Percentiles rank a stretch among this genome's conserved stretches.
Conservation (phyloP, 1,140 invertebrate species). For the Atopsyche davidsoni region DNA sequence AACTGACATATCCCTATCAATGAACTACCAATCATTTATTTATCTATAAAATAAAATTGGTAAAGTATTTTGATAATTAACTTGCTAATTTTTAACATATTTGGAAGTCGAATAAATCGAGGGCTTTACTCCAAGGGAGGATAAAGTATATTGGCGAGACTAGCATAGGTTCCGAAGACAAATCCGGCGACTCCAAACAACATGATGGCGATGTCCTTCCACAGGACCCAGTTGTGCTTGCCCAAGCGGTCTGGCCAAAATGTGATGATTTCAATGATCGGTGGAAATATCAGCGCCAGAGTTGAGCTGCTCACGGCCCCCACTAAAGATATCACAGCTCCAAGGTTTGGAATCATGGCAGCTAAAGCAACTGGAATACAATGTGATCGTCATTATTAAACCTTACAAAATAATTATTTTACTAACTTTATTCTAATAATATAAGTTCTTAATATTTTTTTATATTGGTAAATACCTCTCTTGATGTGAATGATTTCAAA, state of each 20-base stretch:
- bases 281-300: slow-evolving; percentile 85
- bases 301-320: slow-evolving; percentile 86
- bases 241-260: slow-evolving; percentile 63
- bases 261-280: slow-evolving; percentile 82
- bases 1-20: too few species aligned
- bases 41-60: too few species aligned
- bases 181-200: slow-evolving; percentile 71
- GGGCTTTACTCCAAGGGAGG: too few species aligned
- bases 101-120: too few species aligned
- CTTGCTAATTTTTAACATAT: too few species aligned
- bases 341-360: slow-evolving; percentile 77
- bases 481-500: too few species aligned
- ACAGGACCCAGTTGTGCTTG: slow-evolving; percentile 54
- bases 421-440: too few species aligned
- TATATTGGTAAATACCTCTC: too few species aligned
- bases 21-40: too few species aligned
- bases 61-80: too few species aligned
- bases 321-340: slow-evolving; percentile 84
- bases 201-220: slow-evolving; percentile 67
- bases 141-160: slow-evolving; percentile 57
- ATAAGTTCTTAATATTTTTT: too few species aligned
- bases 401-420: too few species aligned
- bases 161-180: slow-evolving; percentile 71
- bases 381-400: slow-evolving; percentile 5
- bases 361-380: slow-evolving; percentile 70